Base-by-base conservation (phyloP, 2,888 invertebrate genomes). In the Mesorhabditis sp. region DNA sequence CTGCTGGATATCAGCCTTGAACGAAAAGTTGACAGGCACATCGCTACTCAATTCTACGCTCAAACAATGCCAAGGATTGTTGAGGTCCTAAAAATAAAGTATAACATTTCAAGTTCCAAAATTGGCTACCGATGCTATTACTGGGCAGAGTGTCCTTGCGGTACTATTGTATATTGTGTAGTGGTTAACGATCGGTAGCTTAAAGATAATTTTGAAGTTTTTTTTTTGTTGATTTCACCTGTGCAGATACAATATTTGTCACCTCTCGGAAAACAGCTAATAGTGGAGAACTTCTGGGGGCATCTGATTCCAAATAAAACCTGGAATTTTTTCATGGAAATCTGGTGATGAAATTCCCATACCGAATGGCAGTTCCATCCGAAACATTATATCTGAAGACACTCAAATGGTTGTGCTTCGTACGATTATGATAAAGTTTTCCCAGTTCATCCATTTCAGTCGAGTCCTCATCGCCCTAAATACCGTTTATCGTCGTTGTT, bases 1-100 rank as follows among this genome's bases (percentile, higher is more conserved):
- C 6, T 74, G 10, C 2, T 76, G 66, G 4, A 75, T 41, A 5
- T 69, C 62, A 1, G 78, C 77, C 5, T 58, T 45, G 58, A 80
- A 77, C 4, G 65, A 66, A 69, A 73, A 80, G 44, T 71, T 43
- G 4, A 78, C 72, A 0, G 74, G 74, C 28, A 45, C 65, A 13
- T 66, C 71, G 62, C 78, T 78, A 63, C 73, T 77, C 28, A 80
- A 62, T 66, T 80, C 79, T 4, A 80, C 75, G 4, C 72, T 75
- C 50, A 76, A 67, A 1, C 66, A 65, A 44, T 73, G 72, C 15
- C 70, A 66, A 62, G 10, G n/a, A 10, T 15, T 28, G 13, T 28
- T 28, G 28, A 28, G 13, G 7, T 7, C 13, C 10, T 10, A 15
- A 28, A 63, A 13, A 63, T n/a, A 63, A 43, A 62, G 6, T 13